phyloP scores from a whole-genome alignment of 2,888 invertebrate species.

The Tachina lurida region DNA sequence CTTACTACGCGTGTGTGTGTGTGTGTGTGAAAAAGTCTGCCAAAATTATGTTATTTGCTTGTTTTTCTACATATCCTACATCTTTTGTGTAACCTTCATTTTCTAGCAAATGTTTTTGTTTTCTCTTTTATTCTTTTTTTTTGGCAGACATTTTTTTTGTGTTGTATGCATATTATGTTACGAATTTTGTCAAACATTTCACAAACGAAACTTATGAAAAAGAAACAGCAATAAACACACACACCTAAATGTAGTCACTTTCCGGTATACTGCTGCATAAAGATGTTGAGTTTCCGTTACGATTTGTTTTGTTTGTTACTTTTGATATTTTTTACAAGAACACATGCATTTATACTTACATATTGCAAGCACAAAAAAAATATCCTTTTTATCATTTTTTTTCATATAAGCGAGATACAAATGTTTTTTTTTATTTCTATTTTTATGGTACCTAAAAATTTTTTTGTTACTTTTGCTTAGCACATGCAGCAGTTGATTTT shows the following conservation, averaged over 20 bases:
- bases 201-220: slow-evolving; percentile 37
- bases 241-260: slow-evolving; percentile 74
- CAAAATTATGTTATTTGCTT: slow-evolving; percentile 51
- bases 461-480: slow-evolving; percentile 17
- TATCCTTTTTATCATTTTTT: slow-evolving; percentile 25
- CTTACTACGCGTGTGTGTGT: neutral
- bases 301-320: slow-evolving; percentile 48
- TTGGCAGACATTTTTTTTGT: slow-evolving; percentile 18
- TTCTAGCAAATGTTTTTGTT: slow-evolving; percentile 25
- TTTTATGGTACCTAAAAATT: slow-evolving; percentile 40
- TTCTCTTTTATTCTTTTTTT: slow-evolving; percentile 30
- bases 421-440: slow-evolving; percentile 17
- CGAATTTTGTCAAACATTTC: slow-evolving; percentile 58
- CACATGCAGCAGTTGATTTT: slow-evolving; percentile 46
- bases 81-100: slow-evolving; percentile 69
- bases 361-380: slow-evolving; percentile 15
- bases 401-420: neutral
- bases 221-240: neutral
- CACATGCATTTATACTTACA: neutral
- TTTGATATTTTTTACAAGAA: slow-evolving; percentile 15
- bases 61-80: slow-evolving; percentile 33
- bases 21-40: slow-evolving; percentile 36
- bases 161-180: slow-evolving; percentile 19
- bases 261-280: slow-evolving; percentile 76
- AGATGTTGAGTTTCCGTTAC: slow-evolving; percentile 78